Conservation (phyloP, 2,797 vertebrate genomes). For the Pristis pectinata region DNA sequence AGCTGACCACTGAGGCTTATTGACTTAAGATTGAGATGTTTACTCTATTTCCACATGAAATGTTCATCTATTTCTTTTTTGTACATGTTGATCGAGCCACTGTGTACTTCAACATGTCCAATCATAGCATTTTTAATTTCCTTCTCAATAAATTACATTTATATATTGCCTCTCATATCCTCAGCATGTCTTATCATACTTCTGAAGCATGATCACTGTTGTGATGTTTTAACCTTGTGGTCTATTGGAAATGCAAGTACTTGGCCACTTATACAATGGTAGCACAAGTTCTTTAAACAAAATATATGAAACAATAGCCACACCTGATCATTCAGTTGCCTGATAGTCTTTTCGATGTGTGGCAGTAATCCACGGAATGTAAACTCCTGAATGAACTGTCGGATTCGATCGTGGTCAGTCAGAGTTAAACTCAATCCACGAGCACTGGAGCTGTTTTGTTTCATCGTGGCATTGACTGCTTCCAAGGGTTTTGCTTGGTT, state of each 20-base stretch:
- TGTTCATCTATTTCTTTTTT: neutral
- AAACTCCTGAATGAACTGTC: conserved; percentile 96
- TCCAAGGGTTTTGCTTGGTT: conserved; percentile 52
- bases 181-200: too few species aligned
- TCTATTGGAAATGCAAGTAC: neutral
- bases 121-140: neutral
- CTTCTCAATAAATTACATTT: neutral
- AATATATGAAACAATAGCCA: conserved; percentile 39
- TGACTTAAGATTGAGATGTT: neutral
- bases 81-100: neutral
- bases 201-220: neutral
- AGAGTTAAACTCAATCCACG: conserved; percentile 85
- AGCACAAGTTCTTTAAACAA: neutral
- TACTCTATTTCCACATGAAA: neutral
- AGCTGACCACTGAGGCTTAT: neutral
- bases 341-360: conserved; percentile 93
- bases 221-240: neutral
- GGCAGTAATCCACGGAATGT: conserved; percentile 90
- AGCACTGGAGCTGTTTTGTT: conserved; percentile 54
- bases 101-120: neutral
- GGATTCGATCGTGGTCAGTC: conserved; percentile 88
- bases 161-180: neutral
- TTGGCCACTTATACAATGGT: neutral
- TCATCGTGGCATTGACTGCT: conserved; percentile 59
- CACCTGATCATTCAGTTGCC: conserved; percentile 98